Evolutionary conservation across 37 sponge, comb jelly and placozoan species (phyloP).

Genomic region (Theonella swinhoei): DNA sequence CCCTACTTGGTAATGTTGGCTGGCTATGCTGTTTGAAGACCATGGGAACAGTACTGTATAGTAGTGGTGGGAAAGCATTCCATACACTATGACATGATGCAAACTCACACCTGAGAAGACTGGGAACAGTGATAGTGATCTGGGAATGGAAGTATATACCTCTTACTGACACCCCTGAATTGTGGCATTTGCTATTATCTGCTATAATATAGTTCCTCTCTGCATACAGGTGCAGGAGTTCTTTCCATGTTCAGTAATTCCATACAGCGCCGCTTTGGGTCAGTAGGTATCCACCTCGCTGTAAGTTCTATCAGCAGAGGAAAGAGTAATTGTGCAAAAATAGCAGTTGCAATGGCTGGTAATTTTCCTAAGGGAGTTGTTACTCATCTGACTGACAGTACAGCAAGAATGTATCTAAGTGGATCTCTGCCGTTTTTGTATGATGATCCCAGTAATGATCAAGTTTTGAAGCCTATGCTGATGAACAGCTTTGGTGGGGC

Average conservation of each 20-base stretch:
- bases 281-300: conserved; percentile 16
- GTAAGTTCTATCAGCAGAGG: conserved; percentile 23
- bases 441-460: conserved; percentile 33
- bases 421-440: conserved; percentile 18
- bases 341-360: conserved; percentile 21
- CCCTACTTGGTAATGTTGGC: conserved; percentile 6
- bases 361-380: conserved; percentile 25
- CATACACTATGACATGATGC: neutral
- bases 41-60: too few relatives aligned
- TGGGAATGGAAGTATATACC: too few relatives aligned
- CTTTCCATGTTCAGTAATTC: conserved; percentile 8
- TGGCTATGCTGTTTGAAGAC: too few relatives aligned
- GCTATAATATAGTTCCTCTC: too few relatives aligned
- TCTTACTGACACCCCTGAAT: too few relatives aligned
- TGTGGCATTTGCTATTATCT: neutral
- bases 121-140: too few relatives aligned
- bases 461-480: conserved; percentile 10
- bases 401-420: neutral
- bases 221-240: conserved; percentile 9
- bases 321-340: conserved; percentile 24
- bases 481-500: conserved; percentile 36
- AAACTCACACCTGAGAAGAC: too few relatives aligned
- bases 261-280: neutral
- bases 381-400: neutral
- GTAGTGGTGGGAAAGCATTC: too few relatives aligned